Percentiles rank a stretch among this genome's conserved stretches.
These are phyloP conservation scores for Drosophila picticornis DNA, from an alignment of 2,888 invertebrate genomes.

Conservation along the genomic window DNA sequence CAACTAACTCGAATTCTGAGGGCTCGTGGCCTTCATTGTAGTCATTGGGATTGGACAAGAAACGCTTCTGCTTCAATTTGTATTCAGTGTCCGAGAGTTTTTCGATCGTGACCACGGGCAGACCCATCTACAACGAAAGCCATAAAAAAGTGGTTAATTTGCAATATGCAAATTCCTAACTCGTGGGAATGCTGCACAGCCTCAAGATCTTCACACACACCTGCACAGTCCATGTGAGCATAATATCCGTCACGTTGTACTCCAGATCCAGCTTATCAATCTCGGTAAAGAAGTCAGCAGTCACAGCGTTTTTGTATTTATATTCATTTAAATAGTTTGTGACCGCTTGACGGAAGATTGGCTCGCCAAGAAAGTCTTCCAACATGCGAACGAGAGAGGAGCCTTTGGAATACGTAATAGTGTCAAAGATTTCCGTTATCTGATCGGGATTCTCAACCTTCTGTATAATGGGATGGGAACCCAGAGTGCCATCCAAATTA, in stretches of 20 bases:
- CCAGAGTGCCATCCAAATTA: conserved; percentile 90
- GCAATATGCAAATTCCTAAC: conserved; percentile 10
- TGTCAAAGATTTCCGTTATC: conserved; percentile 96
- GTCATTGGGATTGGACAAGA: conserved; percentile 89
- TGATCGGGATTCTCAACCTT: conserved; percentile 94
- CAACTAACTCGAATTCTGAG: conserved; percentile 86
- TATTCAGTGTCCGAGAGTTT: conserved; percentile 86
- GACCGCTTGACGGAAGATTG: conserved; percentile 90
- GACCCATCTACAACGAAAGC: conserved; percentile 89
- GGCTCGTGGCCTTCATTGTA: conserved; percentile 85
- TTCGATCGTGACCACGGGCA: conserved; percentile 90
- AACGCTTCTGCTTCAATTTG: conserved; percentile 91
- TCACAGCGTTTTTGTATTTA: conserved; percentile 92
- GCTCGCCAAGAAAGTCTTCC: conserved; percentile 90
- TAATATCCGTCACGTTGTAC: conserved; percentile 87
- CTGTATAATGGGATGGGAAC: conserved; percentile 96
- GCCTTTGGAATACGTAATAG: conserved; percentile 96
- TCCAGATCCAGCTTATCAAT: conserved; percentile 86
- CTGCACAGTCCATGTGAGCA: conserved; percentile 95
- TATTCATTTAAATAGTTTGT: conserved; percentile 91
- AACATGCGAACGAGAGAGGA: conserved; percentile 95
- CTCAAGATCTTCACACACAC: conserved; percentile 29
- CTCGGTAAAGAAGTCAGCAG: conserved; percentile 89
- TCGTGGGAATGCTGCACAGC: conserved; percentile 12
- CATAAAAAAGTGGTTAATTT: conserved; percentile 40